Conservation (phyloP, 1,140 invertebrate species). For the Monochamus saltuarius region DNA sequence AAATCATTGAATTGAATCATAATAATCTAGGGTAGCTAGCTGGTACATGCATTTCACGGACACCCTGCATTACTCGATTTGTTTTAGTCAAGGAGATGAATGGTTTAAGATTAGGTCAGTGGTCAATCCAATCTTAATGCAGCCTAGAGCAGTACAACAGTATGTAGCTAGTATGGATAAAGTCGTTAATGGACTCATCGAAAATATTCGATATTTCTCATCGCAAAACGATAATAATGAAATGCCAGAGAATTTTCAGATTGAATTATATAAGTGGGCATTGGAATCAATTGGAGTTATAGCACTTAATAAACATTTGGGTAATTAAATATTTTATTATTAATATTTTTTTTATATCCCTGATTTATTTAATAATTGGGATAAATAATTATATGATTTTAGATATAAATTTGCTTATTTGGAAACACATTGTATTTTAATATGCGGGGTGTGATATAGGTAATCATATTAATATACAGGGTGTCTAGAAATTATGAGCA, state of each 20-base stretch:
- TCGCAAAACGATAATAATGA: conserved; percentile 49
- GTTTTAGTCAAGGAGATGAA: conserved; percentile 55
- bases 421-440: too few species aligned
- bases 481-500: too few species aligned
- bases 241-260: conserved; percentile 59
- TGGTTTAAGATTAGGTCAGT: conserved; percentile 58
- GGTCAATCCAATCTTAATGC: conserved; percentile 59
- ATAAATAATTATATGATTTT: not conserved
- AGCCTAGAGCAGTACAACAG: conserved; percentile 54
- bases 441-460: too few species aligned
- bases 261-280: conserved; percentile 67
- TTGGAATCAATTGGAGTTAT: conserved; percentile 69
- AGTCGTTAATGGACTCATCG: conserved; percentile 54
- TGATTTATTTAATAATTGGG: not conserved
- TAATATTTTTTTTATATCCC: not conserved
- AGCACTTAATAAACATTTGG: conserved; percentile 66
- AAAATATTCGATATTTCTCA: conserved; percentile 59
- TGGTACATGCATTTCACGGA: too few species aligned
- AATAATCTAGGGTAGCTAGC: too few species aligned
- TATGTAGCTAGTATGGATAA: conserved; percentile 55
- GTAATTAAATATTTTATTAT: conserved; percentile 12
- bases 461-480: too few species aligned
- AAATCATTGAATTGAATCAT: too few species aligned
- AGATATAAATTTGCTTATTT: too few species aligned
- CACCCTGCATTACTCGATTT: too few species aligned